A percentile compares a stretch with the other conserved stretches of the same genome.
phyloP scores from a whole-genome alignment of 2,888 invertebrate genomes.

The Mythimna ferrago region DNA sequence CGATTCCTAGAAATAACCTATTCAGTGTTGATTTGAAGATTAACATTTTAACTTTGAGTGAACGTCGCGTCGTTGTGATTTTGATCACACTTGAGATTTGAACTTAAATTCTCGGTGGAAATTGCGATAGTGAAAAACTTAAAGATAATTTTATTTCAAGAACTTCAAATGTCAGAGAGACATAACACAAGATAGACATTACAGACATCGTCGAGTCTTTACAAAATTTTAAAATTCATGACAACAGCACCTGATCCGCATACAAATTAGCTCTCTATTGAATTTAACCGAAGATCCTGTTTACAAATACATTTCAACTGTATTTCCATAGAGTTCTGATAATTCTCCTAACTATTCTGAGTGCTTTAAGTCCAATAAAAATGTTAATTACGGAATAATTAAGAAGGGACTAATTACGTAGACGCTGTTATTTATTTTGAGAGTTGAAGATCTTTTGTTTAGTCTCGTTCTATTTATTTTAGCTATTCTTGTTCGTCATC shows the following conservation, averaged over 20 bases:
- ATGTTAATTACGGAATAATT: conserved; percentile 47
- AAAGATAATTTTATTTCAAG: conserved; percentile 32
- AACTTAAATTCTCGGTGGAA: background rate
- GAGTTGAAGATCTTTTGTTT: conserved; percentile 28
- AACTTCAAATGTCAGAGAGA: conserved; percentile 25
- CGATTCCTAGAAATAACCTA: background rate
- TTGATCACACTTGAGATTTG: conserved; percentile 11
- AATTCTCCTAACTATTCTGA: conserved; percentile 26
- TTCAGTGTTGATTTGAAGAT: background rate
- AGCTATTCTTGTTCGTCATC: conserved; percentile 6
- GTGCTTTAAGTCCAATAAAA: conserved; percentile 38
- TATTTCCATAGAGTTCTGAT: conserved; percentile 50
- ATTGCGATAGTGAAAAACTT: background rate
- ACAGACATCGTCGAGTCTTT: conserved; percentile 27
- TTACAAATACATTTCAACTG: conserved; percentile 38
- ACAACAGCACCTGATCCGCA: conserved; percentile 43
- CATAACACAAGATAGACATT: conserved; percentile 4
- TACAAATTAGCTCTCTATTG: conserved; percentile 53
- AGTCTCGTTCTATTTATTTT: conserved; percentile 16
- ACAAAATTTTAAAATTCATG: conserved; percentile 62
- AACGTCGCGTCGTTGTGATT: background rate
- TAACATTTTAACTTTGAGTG: background rate
- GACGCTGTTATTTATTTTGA: conserved; percentile 32
- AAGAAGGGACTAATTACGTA: conserved; percentile 33
- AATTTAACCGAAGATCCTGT: conserved; percentile 44